Evolutionary conservation across 1,140 invertebrate species (phyloP).

Genomic region (Limonius californicus): DNA sequence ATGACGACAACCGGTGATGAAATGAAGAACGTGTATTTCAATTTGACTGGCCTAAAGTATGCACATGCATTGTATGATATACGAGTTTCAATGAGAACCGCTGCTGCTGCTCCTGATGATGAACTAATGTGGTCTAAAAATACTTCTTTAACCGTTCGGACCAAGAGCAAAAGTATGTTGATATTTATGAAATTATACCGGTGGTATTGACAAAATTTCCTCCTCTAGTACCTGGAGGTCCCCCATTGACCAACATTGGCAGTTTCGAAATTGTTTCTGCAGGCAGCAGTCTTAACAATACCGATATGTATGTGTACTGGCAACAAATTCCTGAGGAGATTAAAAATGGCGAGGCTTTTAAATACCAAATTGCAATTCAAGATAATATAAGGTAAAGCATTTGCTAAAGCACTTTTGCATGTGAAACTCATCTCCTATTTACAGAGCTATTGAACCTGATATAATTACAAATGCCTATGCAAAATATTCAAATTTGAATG

Average conservation of each 20-base stretch:
- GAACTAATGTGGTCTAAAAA: constrained; percentile 62
- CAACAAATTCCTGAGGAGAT: constrained; percentile 58
- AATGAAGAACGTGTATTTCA: constrained; percentile 47
- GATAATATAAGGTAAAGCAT: too few species aligned
- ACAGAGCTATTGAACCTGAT: constrained; percentile 40
- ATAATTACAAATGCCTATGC: constrained; percentile 53
- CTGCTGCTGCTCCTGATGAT: constrained; percentile 51
- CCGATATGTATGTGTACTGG: constrained; percentile 67
- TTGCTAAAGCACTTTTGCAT: too few species aligned
- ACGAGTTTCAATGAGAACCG: constrained; percentile 58
- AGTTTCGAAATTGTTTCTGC: constrained; percentile 60
- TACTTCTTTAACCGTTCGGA: constrained; percentile 54
- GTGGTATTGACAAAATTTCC: too few species aligned
- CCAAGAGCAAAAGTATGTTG: constrained; percentile 55
- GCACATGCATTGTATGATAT: constrained; percentile 66
- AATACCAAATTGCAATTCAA: constrained; percentile 48
- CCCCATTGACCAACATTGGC: constrained; percentile 60
- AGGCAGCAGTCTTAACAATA: constrained; percentile 43
- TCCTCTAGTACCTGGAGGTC: constrained; percentile 52
- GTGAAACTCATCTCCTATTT: too few species aligned
- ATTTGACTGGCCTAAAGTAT: constrained; percentile 58
- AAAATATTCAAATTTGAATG: constrained; percentile 51
- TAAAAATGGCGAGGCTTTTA: constrained; percentile 57
- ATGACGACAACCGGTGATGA: constrained; percentile 17
- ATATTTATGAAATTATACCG: constrained; percentile 10